A percentile compares a stretch with the other conserved stretches of the same genome.
Conservation (phyloP, 2,113 vertebrate genomes). For the Ondatra zibethicus region DNA sequence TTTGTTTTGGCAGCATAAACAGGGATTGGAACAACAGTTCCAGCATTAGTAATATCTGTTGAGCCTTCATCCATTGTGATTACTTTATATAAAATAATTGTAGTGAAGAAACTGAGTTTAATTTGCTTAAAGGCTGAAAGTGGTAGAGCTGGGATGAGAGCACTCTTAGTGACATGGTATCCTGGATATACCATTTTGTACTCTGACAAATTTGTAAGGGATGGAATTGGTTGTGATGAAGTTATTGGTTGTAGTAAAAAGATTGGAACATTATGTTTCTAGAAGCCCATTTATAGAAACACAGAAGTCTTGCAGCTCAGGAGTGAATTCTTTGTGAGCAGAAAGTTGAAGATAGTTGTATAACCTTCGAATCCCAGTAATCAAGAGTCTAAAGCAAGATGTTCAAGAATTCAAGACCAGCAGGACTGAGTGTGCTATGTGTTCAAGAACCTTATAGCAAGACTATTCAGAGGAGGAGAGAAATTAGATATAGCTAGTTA, state of each 20-base stretch:
- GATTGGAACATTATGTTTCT: not conserved
- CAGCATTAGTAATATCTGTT: constrained; percentile 2
- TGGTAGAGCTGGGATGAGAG: not conserved
- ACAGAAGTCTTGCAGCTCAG: not conserved
- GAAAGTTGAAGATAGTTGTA: no score
- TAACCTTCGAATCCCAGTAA: not conserved
- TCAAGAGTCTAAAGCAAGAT: not conserved
- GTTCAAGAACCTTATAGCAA: not conserved
- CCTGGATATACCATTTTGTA: not conserved
- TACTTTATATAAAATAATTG: not conserved
- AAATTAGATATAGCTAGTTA: not conserved
- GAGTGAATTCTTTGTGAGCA: not conserved
- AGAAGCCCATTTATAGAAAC: not conserved
- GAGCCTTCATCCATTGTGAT: not conserved
- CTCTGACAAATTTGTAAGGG: not conserved
- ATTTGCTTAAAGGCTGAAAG: not conserved
- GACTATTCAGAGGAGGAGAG: not conserved
- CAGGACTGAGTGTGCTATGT: not conserved
- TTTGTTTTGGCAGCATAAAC: constrained; percentile 47
- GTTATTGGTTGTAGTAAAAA: not conserved
- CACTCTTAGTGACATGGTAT: not conserved
- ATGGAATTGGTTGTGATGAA: not conserved
- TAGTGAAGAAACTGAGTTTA: constrained; percentile 34
- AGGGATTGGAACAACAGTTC: not conserved
- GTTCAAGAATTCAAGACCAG: not conserved